Conservation (phyloP, 2,113 vertebrate species). For the Ictalurus punctatus region DNA sequence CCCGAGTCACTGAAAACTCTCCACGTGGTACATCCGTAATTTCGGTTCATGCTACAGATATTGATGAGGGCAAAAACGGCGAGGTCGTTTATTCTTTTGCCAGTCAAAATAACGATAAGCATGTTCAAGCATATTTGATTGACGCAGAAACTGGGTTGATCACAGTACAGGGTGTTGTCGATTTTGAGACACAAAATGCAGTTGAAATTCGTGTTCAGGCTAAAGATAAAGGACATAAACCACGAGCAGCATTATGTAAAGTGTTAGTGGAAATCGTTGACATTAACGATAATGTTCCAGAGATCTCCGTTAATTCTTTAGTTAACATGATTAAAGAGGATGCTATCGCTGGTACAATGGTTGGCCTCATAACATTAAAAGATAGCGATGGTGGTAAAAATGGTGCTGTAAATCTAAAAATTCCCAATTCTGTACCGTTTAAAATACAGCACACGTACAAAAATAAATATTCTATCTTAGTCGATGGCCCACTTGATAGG, state of each 20-base stretch:
- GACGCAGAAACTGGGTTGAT: slow-evolving; percentile 48
- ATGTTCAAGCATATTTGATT: slow-evolving; percentile 43
- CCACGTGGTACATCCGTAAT: slow-evolving; percentile 39
- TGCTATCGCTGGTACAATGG: slow-evolving; percentile 71
- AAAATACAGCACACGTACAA: slow-evolving; percentile 82
- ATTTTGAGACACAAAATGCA: slow-evolving; percentile 52
- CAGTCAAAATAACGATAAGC: slow-evolving; percentile 3
- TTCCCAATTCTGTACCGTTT: slow-evolving; percentile 74
- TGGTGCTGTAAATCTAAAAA: slow-evolving; percentile 71
- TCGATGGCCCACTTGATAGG: slow-evolving; percentile 76
- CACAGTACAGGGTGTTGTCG: slow-evolving; percentile 36
- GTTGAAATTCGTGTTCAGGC: slow-evolving; percentile 65
- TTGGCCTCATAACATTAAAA: slow-evolving; percentile 79
- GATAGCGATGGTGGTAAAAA: slow-evolving; percentile 82
- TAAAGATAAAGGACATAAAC: slow-evolving; percentile 54
- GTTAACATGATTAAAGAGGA: slow-evolving; percentile 77
- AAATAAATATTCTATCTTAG: slow-evolving; percentile 81
- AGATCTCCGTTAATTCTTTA: slow-evolving; percentile 76
- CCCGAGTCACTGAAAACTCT: slow-evolving; percentile 48
- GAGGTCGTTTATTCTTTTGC: slow-evolving; percentile 53
- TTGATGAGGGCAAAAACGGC: slow-evolving; percentile 53
- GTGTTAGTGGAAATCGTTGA: slow-evolving; percentile 62
- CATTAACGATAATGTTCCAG: slow-evolving; percentile 79
- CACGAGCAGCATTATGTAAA: slow-evolving; percentile 54
- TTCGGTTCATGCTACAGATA: slow-evolving; percentile 46